Evolutionary conservation across 2,113 vertebrate species (phyloP).

Genomic region (Argyrosomus japonicus): DNA sequence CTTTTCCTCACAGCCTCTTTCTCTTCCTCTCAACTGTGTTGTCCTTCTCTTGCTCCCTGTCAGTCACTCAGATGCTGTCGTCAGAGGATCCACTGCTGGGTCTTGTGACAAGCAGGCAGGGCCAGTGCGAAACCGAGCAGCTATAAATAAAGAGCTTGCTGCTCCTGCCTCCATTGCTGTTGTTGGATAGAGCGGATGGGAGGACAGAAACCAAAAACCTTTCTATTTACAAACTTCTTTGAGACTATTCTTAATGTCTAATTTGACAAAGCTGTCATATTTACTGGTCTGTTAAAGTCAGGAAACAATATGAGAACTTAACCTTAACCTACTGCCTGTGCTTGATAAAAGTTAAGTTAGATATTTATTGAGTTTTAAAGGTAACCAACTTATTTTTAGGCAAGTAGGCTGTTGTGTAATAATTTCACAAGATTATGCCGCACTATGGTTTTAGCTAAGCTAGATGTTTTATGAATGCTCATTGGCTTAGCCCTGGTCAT

Average conservation of each 20-base stretch:
- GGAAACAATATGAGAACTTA: background rate
- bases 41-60: constrained; percentile 52
- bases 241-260: constrained; percentile 3
- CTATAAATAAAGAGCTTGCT: constrained; percentile 77
- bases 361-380: background rate
- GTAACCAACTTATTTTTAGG: background rate
- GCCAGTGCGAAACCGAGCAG: constrained; percentile 57
- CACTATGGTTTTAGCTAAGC: constrained; percentile 36
- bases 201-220: constrained; percentile 17
- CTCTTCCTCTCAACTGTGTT: constrained; percentile 17
- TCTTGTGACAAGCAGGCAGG: constrained; percentile 78
- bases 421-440: constrained; percentile 62
- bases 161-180: constrained; percentile 54
- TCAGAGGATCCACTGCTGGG: constrained; percentile 70
- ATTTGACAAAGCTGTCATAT: constrained; percentile 13
- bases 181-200: constrained; percentile 31
- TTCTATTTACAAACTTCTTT: background rate
- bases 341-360: background rate
- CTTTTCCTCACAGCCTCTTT: constrained; percentile 20
- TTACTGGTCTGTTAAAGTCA: background rate
- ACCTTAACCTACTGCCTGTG: background rate
- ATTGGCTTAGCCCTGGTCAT: background rate
- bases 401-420: constrained; percentile 29
- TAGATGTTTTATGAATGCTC: background rate
- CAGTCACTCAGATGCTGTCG: constrained; percentile 67